phyloP scores from a whole-genome alignment of 2,888 invertebrate species.

The Tenodera sinensis region DNA sequence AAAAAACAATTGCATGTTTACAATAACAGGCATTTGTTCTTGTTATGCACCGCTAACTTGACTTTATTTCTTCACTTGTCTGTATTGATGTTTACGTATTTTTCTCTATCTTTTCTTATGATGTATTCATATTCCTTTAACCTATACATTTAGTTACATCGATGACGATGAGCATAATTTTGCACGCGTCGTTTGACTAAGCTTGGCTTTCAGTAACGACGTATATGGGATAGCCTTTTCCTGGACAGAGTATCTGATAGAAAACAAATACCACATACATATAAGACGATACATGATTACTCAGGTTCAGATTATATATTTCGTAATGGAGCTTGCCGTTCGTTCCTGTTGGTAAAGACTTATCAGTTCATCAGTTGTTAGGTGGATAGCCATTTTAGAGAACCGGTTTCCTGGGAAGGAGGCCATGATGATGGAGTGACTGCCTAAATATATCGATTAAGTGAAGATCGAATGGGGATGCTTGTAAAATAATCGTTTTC shows the following conservation, averaged over 20 bases:
- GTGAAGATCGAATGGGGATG: background rate
- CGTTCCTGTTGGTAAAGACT: background rate
- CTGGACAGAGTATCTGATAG: background rate
- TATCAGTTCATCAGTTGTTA: background rate
- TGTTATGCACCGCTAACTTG: too few relatives aligned
- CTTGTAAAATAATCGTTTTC: background rate
- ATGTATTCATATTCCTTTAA: too few relatives aligned
- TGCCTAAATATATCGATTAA: background rate
- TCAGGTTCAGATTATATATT: background rate
- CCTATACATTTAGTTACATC: too few relatives aligned
- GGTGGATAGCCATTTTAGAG: background rate
- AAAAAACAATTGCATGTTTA: too few relatives aligned
- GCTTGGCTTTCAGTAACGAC: background rate
- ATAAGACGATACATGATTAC: background rate
- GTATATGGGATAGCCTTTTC: background rate
- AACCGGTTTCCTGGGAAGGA: background rate
- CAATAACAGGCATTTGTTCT: too few relatives aligned
- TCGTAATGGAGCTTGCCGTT: background rate
- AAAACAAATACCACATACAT: background rate
- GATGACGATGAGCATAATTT: background rate
- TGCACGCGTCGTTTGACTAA: background rate
- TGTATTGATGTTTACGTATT: too few relatives aligned
- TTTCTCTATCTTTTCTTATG: too few relatives aligned
- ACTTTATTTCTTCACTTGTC: too few relatives aligned
- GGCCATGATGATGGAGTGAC: background rate